phyloP scores from a whole-genome alignment of 2,113 vertebrate genomes.

The Erinaceus europaeus region DNA sequence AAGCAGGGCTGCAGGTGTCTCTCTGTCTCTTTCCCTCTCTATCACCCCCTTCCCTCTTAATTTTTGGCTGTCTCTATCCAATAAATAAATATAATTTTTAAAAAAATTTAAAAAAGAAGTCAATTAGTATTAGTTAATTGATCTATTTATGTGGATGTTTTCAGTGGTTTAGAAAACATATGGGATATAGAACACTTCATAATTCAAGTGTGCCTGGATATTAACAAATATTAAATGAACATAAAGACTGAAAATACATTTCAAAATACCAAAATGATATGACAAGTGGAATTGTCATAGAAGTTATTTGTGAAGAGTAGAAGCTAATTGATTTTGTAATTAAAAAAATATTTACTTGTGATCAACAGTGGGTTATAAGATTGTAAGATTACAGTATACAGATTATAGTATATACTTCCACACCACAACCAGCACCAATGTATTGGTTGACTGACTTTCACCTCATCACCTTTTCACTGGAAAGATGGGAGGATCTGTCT shows the following conservation, averaged over 20 bases:
- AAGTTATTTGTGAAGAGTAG: not conserved
- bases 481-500: not conserved
- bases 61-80: no score
- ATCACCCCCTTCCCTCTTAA: no score
- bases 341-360: no score
- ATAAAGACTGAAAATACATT: not conserved
- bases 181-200: not conserved
- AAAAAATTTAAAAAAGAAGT: constrained; percentile 31
- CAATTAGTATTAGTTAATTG: not conserved
- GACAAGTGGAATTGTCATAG: not conserved
- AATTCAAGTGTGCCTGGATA: not conserved
- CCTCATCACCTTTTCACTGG: not conserved
- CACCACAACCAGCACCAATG: no score
- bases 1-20: no score
- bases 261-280: not conserved
- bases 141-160: constrained; percentile 7
- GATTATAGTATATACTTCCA: no score
- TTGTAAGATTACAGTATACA: no score
- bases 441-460: no score
- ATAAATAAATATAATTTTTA: no score
- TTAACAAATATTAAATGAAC: not conserved
- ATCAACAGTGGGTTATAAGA: no score
- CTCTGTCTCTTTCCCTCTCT: no score
- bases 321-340: no score
- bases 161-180: not conserved